Percentiles rank a stretch among this genome's conserved stretches.
Evolutionary conservation across 2,113 vertebrate species (phyloP).

Genomic region (Acinonyx jubatus): DNA sequence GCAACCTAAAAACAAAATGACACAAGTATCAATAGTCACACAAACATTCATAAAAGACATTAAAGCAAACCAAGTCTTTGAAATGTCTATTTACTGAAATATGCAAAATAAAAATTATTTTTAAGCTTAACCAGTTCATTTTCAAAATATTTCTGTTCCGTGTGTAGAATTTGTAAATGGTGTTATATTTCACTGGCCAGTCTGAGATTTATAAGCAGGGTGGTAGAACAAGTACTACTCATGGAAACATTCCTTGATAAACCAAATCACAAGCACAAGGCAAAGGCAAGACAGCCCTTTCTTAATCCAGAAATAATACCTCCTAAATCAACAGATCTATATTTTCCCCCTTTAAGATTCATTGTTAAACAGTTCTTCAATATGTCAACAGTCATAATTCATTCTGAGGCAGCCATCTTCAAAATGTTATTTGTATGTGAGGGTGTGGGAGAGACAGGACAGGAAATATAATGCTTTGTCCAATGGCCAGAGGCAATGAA

Average conservation of each 20-base stretch:
- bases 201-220: not conserved
- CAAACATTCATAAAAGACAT: constrained; percentile 22
- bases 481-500: not conserved
- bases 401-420: constrained; percentile 37
- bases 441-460: no score
- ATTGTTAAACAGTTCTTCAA: constrained; percentile 40
- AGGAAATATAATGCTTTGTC: constrained; percentile 25
- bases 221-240: not conserved
- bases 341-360: constrained; percentile 27
- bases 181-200: not conserved
- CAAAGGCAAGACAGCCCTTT: not conserved
- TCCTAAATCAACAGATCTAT: not conserved
- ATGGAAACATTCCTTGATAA: constrained; percentile 30
- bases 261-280: constrained; percentile 19
- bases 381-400: constrained; percentile 16
- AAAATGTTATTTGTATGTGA: constrained; percentile 8
- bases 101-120: constrained; percentile 29
- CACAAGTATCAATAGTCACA: not conserved
- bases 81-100: constrained; percentile 43
- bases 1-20: constrained; percentile 89
- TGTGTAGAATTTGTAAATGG: constrained; percentile 26
- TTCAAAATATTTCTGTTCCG: constrained; percentile 43
- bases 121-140: not conserved
- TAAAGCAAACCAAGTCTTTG: constrained; percentile 55
- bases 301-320: constrained; percentile 13